Evolutionary conservation across 2,888 invertebrate species (phyloP), one percentile per base, ranked within the genome.

Genomic region (Flexamia atlantica): DNA sequence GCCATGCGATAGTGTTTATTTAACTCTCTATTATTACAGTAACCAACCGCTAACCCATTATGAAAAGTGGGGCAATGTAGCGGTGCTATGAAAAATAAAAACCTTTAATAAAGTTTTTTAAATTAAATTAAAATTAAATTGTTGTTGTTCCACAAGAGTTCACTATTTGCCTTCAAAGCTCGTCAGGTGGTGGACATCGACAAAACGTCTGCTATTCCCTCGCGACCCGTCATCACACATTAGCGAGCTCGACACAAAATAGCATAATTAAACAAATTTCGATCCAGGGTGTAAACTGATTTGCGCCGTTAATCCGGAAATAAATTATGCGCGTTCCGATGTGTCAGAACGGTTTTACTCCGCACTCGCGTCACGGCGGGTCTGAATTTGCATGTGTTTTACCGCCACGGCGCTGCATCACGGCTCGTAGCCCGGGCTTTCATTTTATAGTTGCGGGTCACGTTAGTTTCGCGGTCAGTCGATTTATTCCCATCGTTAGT

Each of bases 251-350:
- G 64, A 64, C 30, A 30, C 28, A 64, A 64, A 64, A 64, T 28
- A 30, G 28, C 64, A 28, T 25, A 72, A 72, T 72, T 42, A 36
- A 72, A 36, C 72, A 40, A 72, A 72, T 72, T 72, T 42, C 40
- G 32, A 72, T 72, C 40, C 17, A 72, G n/a, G n/a, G 23, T 42
- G 42, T 76, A 50, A 76, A 76, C 76, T 30, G 76, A 76, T 76
- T 76, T 50, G 20, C 76, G 4, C 14, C 2, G 25, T 10, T 50
- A 50, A 76, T 46, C 50, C 76, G 25, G 28, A 25, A 50, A 76
- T 76, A 50, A 20, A 76, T 76, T 76, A 76, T 76, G 50, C 50
- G 14, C 64, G 14, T 23, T 40, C n/a, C 36, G 40, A 32, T 14
- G 40, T 72, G 36, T 72, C 40, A 40, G 20, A 72, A 40, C 36